phyloP scores from a whole-genome alignment of 1,140 invertebrate species.

The Ceratosolen fusciceps region DNA sequence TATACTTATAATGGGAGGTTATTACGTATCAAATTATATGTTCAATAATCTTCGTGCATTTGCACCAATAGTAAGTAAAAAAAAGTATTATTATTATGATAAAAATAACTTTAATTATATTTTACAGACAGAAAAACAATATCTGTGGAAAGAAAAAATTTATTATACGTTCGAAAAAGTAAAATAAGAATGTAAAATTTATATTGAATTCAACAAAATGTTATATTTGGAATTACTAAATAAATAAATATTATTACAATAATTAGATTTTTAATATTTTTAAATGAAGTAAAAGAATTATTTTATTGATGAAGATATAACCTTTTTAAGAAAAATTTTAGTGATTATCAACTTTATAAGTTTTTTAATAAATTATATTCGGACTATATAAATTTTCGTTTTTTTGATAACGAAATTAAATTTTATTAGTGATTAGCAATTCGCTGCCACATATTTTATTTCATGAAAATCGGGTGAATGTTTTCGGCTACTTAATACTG shows the following conservation, averaged over 20 bases:
- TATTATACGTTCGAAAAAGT: conserved; percentile 34
- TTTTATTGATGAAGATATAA: neutral
- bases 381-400: too few species aligned
- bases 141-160: conserved; percentile 29
- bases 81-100: neutral
- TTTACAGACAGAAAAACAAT: conserved; percentile 47
- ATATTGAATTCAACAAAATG: neutral
- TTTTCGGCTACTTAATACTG: too few species aligned
- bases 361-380: too few species aligned
- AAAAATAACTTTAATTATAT: neutral
- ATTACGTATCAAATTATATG: conserved; percentile 1
- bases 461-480: too few species aligned
- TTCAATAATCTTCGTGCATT: conserved; percentile 1
- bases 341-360: too few species aligned
- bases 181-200: neutral
- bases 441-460: too few species aligned
- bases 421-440: too few species aligned
- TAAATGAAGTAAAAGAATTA: neutral
- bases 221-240: too few species aligned
- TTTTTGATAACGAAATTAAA: too few species aligned
- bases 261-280: too few species aligned
- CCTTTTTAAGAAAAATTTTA: too few species aligned
- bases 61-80: conserved; percentile 37
- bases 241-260: too few species aligned
- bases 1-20: conserved; percentile 10